Conservation (phyloP, 1,140 invertebrate genomes). For the Ctenoplectra terminalis region DNA sequence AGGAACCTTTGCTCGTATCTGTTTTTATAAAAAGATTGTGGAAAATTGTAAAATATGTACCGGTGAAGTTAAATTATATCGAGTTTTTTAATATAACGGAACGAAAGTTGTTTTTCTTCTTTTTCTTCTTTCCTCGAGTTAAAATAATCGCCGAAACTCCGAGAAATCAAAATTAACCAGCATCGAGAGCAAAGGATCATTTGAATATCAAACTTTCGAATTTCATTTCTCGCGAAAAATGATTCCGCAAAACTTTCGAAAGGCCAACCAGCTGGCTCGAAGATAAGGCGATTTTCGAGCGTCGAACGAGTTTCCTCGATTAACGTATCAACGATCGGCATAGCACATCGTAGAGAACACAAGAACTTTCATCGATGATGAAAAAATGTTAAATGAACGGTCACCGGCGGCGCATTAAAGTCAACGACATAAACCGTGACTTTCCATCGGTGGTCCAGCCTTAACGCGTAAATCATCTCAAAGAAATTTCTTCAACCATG, state of each 20-base stretch:
- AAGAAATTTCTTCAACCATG: slow-evolving; percentile 56
- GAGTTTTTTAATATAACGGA: too few relatives aligned
- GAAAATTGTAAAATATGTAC: too few relatives aligned
- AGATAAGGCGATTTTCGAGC: slow-evolving; percentile 1
- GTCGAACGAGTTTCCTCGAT: neutral
- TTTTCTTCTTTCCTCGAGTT: too few relatives aligned
- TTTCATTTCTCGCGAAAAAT: neutral
- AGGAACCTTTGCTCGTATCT: too few relatives aligned
- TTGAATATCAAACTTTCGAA: neutral
- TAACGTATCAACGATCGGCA: neutral
- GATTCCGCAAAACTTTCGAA: neutral
- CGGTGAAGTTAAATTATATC: too few relatives aligned
- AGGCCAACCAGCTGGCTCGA: too few relatives aligned
- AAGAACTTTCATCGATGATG: slow-evolving; percentile 25
- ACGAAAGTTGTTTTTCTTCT: too few relatives aligned
- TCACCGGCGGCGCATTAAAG: slow-evolving; percentile 16
- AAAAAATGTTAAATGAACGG: slow-evolving; percentile 42
- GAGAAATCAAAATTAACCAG: too few relatives aligned
- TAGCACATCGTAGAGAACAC: neutral
- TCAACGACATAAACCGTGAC: slow-evolving; percentile 42
- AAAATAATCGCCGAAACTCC: too few relatives aligned
- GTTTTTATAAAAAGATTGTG: too few relatives aligned
- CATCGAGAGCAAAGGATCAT: too few relatives aligned
- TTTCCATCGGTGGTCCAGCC: slow-evolving; percentile 43
- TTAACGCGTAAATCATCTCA: slow-evolving; percentile 61